phyloP scores from a whole-genome alignment of 2,113 vertebrate genomes.

The Coryphaenoides rupestris region DNA sequence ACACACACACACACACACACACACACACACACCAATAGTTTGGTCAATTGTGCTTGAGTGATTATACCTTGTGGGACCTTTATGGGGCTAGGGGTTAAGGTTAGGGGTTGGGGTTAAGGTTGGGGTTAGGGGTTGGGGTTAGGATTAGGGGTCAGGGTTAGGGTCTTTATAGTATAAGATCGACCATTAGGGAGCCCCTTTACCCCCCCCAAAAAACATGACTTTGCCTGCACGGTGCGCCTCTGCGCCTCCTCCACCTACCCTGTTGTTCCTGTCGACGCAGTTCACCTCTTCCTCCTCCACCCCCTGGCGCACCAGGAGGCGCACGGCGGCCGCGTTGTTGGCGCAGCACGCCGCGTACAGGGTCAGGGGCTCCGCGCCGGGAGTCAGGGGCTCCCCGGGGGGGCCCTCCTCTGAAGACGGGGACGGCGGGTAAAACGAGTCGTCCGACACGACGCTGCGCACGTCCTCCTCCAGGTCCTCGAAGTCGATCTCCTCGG shows the following conservation, averaged over 20 bases:
- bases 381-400: conserved; percentile 63
- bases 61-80: too few species aligned
- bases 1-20: too few species aligned
- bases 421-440: conserved; percentile 90
- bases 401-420: conserved; percentile 60
- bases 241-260: conserved; percentile 64
- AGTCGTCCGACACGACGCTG: conserved; percentile 89
- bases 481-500: conserved; percentile 69
- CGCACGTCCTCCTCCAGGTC: conserved; percentile 79
- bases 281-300: conserved; percentile 78
- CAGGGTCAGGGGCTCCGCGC: conserved; percentile 67
- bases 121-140: too few species aligned
- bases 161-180: too few species aligned
- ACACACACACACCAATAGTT: too few species aligned
- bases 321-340: conserved; percentile 76
- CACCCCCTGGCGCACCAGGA: conserved; percentile 81
- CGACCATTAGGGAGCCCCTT: too few species aligned
- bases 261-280: conserved; percentile 87
- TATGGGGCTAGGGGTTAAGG: too few species aligned
- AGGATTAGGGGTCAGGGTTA: too few species aligned
- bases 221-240: too few species aligned
- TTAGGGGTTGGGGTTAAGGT: too few species aligned
- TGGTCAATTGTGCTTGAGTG: too few species aligned
- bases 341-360: conserved; percentile 88
- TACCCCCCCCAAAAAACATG: too few species aligned